These are phyloP conservation scores for Sicus ferrugineus DNA, from an alignment of 2,888 invertebrate species.

Conservation along the genomic window DNA sequence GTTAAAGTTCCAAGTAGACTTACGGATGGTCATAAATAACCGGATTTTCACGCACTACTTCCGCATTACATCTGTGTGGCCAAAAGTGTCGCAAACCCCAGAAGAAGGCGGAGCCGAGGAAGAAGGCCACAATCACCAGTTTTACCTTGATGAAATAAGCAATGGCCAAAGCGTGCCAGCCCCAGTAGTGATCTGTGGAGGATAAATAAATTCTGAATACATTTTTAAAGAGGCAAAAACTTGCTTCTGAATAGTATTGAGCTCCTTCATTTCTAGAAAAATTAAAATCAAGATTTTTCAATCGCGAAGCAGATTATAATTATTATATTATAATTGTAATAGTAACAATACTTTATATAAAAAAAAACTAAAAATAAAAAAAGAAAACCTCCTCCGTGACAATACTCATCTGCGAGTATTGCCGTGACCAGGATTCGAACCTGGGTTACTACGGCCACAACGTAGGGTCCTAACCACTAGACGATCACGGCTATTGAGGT, in stretches of 20 bases:
- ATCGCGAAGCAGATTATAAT: neutral
- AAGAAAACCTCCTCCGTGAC: slow-evolving; percentile 24
- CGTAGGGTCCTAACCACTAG: slow-evolving; percentile 64
- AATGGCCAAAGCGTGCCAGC: slow-evolving; percentile 55
- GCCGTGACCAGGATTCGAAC: slow-evolving; percentile 63
- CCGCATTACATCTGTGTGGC: slow-evolving; percentile 52
- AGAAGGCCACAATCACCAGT: slow-evolving; percentile 59
- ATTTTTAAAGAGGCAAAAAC: neutral
- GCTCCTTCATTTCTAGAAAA: no score
- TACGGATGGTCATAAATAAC: slow-evolving; percentile 61
- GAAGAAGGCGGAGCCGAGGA: slow-evolving; percentile 60
- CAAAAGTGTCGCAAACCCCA: slow-evolving; percentile 57
- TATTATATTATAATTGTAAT: slow-evolving; percentile 29
- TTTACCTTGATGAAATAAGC: slow-evolving; percentile 63
- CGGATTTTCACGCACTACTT: slow-evolving; percentile 43
- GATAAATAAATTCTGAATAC: slow-evolving; percentile 24
- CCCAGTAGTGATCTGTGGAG: slow-evolving; percentile 57
- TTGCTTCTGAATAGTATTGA: slow-evolving; percentile 2
- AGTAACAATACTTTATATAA: neutral
- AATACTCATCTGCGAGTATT: slow-evolving; percentile 27
- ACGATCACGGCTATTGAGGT: slow-evolving; percentile 64
- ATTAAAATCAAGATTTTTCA: slow-evolving; percentile 27
- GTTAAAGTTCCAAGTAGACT: slow-evolving; percentile 34
- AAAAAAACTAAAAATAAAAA: neutral
- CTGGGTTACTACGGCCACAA: slow-evolving; percentile 65